Conservation (phyloP, 2,113 vertebrate species). For the Mormyrus iriodes region DNA sequence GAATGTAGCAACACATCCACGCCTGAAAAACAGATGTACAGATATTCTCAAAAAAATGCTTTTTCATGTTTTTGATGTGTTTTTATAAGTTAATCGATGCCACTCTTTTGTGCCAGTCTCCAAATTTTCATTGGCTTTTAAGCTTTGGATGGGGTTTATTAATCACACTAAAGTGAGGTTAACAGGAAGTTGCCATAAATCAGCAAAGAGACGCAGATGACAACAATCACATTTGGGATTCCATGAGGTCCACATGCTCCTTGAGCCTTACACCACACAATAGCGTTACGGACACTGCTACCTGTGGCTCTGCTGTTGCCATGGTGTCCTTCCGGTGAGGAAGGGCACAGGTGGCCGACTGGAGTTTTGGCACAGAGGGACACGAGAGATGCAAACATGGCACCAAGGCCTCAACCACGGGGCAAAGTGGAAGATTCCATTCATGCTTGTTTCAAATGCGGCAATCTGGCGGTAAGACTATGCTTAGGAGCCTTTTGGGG, state of each 20-base stretch:
- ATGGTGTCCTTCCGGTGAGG: not conserved
- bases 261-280: not conserved
- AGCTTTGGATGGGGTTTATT: not conserved
- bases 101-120: not conserved
- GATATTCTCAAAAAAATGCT: not conserved
- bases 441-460: not conserved
- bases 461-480: not conserved
- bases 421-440: not conserved
- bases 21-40: not conserved
- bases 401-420: not conserved
- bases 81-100: not conserved
- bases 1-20: not conserved
- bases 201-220: not conserved
- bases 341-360: not conserved
- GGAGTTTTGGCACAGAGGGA: not conserved
- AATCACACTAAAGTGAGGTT: not conserved
- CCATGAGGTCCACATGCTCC: not conserved
- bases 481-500: not conserved
- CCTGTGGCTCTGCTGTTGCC: not conserved
- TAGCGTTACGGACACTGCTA: not conserved
- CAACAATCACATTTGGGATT: not conserved
- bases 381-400: not conserved
- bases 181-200: not conserved
- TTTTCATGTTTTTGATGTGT: not conserved
- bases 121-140: not conserved